Evolutionary conservation across 2,888 invertebrate genomes (phyloP).

Genomic region (Callosobruchus maculatus): DNA sequence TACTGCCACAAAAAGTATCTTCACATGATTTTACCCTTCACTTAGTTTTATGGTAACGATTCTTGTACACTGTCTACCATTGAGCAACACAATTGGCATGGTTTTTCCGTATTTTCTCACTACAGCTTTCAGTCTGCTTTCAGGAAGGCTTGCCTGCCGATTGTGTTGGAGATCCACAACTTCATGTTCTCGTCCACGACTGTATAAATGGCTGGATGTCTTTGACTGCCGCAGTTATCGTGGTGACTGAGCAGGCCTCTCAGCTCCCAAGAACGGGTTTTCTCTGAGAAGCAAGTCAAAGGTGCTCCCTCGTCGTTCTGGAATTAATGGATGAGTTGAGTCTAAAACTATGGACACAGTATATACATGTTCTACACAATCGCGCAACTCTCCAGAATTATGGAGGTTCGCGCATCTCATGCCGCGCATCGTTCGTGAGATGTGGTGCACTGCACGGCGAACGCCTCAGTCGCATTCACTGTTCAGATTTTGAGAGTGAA

Average conservation of each 20-base stretch:
- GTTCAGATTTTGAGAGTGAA: too few species aligned
- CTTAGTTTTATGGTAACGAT: neutral
- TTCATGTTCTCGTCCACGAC: conserved; percentile 44
- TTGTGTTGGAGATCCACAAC: conserved; percentile 49
- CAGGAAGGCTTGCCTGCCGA: conserved; percentile 33
- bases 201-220: conserved; percentile 58
- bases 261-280: conserved; percentile 55
- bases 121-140: neutral
- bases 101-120: neutral
- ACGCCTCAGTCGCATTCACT: too few species aligned
- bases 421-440: too few species aligned
- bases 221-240: conserved; percentile 56
- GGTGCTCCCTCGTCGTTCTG: conserved; percentile 67
- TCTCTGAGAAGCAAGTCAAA: conserved; percentile 57
- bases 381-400: too few species aligned
- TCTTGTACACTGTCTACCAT: neutral
- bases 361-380: too few species aligned
- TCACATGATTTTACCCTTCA: neutral
- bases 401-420: too few species aligned
- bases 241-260: conserved; percentile 60
- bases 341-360: neutral
- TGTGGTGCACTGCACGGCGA: too few species aligned
- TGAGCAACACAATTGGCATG: neutral
- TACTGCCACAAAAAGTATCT: neutral
- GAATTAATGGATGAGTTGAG: neutral